phyloP scores from a whole-genome alignment of 2,797 vertebrate species.

The Cyprinodon diabolis region DNA sequence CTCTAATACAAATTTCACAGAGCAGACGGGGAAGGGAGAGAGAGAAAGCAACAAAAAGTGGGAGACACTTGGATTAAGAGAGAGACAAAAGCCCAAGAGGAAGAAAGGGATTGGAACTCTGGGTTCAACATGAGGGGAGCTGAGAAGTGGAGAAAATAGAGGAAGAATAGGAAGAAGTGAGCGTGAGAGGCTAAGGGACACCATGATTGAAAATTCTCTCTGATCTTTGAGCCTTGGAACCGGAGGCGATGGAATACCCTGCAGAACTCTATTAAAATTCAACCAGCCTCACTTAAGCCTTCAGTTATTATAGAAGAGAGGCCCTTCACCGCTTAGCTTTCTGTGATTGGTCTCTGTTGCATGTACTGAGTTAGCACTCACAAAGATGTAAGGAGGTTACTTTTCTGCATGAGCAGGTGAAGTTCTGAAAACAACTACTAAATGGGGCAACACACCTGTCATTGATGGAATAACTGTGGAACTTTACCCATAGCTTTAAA shows the following conservation, averaged over 20 bases:
- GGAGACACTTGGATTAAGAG: slow-evolving; percentile 60
- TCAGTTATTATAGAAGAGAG: slow-evolving; percentile 75
- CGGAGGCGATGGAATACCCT: slow-evolving; percentile 73
- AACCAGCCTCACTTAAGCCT: slow-evolving; percentile 66
- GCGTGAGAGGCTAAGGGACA: slow-evolving; percentile 67
- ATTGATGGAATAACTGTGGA: background rate
- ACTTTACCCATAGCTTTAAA: background rate
- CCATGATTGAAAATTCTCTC: slow-evolving; percentile 77
- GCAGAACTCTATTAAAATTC: slow-evolving; percentile 80
- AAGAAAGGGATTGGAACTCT: slow-evolving; percentile 54
- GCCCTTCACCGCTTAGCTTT: slow-evolving; percentile 57
- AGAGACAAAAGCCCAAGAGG: slow-evolving; percentile 70
- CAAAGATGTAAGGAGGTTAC: background rate
- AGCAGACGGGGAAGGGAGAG: slow-evolving; percentile 54
- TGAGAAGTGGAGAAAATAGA: slow-evolving; percentile 33
- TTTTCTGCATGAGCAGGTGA: background rate
- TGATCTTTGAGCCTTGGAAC: slow-evolving; percentile 77
- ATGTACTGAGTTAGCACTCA: slow-evolving; percentile 10
- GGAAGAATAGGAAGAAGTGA: slow-evolving; percentile 39
- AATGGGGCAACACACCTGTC: no score
- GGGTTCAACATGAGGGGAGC: slow-evolving; percentile 49
- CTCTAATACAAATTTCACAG: slow-evolving; percentile 73
- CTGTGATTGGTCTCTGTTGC: slow-evolving; percentile 52
- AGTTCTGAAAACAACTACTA: background rate
- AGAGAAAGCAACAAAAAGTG: slow-evolving; percentile 22